Conservation (phyloP, 2,113 vertebrate genomes). For the Notothenia rossii region DNA sequence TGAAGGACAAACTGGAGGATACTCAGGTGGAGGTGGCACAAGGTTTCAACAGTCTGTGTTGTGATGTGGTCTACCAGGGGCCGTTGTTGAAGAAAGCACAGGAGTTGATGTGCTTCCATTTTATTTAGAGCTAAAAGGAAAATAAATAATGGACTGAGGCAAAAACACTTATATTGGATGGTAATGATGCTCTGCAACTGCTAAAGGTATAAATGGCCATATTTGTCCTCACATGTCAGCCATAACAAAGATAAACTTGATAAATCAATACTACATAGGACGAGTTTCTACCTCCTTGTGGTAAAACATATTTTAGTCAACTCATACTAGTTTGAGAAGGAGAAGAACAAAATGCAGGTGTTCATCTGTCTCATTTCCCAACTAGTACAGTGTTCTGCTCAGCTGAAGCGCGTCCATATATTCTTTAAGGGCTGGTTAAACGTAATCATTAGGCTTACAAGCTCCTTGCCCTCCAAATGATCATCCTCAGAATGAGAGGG, state of each 20-base stretch:
- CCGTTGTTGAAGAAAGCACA: background rate
- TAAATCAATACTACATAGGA: background rate
- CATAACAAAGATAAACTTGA: background rate
- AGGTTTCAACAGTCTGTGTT: no score
- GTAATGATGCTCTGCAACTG: background rate
- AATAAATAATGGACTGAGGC: background rate
- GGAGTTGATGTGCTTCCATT: background rate
- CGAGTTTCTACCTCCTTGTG: background rate
- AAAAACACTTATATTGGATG: background rate
- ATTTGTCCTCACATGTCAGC: background rate
- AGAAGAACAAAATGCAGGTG: background rate
- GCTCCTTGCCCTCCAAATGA: slow-evolving; percentile 93
- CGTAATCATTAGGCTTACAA: slow-evolving; percentile 99
- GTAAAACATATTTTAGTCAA: no score
- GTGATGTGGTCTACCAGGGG: no score
- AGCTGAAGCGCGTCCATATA: slow-evolving; percentile 94
- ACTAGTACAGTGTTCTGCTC: slow-evolving; percentile 95
- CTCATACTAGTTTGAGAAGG: no score
- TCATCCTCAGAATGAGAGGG: slow-evolving; percentile 92
- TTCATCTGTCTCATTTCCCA: slow-evolving; percentile 88
- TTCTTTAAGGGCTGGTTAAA: slow-evolving; percentile 98
- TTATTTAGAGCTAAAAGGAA: background rate
- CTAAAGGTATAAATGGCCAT: background rate
- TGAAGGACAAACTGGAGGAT: no score
- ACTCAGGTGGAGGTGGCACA: no score